Base-by-base conservation (phyloP, 2,888 invertebrate species). In the Erebia palarica region DNA sequence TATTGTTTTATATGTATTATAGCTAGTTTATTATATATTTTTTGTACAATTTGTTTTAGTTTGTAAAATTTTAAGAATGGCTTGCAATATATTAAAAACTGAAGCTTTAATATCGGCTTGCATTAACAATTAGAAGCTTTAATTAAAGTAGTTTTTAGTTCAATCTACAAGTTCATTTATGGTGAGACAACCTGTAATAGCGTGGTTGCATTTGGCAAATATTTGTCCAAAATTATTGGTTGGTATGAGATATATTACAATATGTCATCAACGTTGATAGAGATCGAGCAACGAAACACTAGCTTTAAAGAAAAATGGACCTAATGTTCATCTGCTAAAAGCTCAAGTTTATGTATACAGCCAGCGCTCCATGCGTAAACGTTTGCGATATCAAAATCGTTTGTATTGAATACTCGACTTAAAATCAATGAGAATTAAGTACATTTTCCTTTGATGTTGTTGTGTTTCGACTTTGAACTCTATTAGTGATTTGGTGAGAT, bases 171-270 rank as follows among this genome's bases (percentile, higher is more conserved):
- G 47, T 47, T 13, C 47, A 36, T 36, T 36, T 36, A 44, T 44
- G 10, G 5, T 16, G 16, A 8, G 7, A n/a, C 7, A 7, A 49
- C 11, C 5, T 53, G n/a, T 53, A 53, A 5, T 53, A 53, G 14
- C 7, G 1, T 57, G 21, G 57, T 21, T 59, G 3, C 10, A 18
- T 47, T 18, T 44, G 58, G n/a, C 69, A 69, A 65, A 65, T 42
- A 58, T 69, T 69, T 69, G 69, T 51, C 65, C 65, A 65, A 65
- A 51, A 51, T 13, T 13, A 18, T 1, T 1, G 49, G 16, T 69
- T 69, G 59, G 59, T 65, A 69, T 55, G 57, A 55, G 8, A 0
- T 21, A 0, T 21, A 18, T 9, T 10, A 10, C 11, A 21, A 57
- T 57, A 13, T 47, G 55, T 55, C 55, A 55, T 7, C 36, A 36